Evolutionary conservation across 2,113 vertebrate species (phyloP), one percentile per base, ranked within the genome.

Genomic region (Daubentonia madagascariensis): DNA sequence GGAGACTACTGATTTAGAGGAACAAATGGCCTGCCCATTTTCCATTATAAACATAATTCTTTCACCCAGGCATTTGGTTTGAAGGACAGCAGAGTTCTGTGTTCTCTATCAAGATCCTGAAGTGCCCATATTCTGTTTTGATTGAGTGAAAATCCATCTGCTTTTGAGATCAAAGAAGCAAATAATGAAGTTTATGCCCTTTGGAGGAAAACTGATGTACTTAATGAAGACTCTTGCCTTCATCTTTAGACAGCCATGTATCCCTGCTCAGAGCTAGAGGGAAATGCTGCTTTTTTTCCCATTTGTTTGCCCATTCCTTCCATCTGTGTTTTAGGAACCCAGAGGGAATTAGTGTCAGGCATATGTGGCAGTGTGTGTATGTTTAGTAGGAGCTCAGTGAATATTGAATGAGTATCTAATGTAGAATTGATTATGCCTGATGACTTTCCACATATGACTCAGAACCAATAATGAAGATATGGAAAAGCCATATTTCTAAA

Each of bases 141-240:
- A 91, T 72, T 57, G 59, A 81, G 37, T 63, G 25, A 37, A 85
- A 54, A 73, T 67, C 63, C 48, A 30, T 79, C 40, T 96, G 78
- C 50, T 81, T 86, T 96, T 95, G 52, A 86, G 73, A 92, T 95
- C 84, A 94, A 75, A 57, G 93, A 67, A 89, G 86, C 59, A 85
- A 85, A 78, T 86, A 54, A 78, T 73, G 57, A 89, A 73, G 84
- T 61, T 48, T 85, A 52, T 84, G 40, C 48, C 68, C 16, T 92
- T 80, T 89, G 59, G 30, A 96, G 48, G 50, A 72, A 80, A 95
- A 80, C 37, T 17, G 1, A 17, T 65, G 45, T 16, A 25, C 61
- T 45, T 57, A 22, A 6, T 43, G 48, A 52, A 81, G 54, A 50
- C n/a, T 63, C 8, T 81, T 37, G 52, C n/a, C 11, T 72, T 25